Conservation (phyloP, 2,113 vertebrate genomes). For the Nycticorax nycticorax region DNA sequence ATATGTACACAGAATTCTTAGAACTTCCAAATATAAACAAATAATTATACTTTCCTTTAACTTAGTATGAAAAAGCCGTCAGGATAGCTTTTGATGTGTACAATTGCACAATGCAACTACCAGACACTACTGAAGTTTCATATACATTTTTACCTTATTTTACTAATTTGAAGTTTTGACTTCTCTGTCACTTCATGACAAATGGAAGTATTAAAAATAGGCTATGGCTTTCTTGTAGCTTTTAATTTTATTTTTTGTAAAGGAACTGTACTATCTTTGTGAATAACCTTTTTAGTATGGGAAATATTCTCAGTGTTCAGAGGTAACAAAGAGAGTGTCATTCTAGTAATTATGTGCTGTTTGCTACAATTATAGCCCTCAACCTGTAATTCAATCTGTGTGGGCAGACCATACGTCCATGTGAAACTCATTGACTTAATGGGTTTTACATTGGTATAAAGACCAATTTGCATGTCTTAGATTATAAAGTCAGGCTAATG, state of each 20-base stretch:
- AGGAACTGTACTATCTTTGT: neutral
- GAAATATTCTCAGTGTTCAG: slow-evolving; percentile 20
- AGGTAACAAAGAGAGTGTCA: slow-evolving; percentile 24
- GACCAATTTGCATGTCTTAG: slow-evolving; percentile 6
- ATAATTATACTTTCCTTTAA: slow-evolving; percentile 63
- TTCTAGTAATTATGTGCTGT: neutral
- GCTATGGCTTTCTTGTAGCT: neutral
- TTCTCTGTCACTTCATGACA: slow-evolving; percentile 43
- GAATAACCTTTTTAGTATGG: neutral
- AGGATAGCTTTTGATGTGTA: slow-evolving; percentile 57
- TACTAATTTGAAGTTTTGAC: slow-evolving; percentile 55
- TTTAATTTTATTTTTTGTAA: neutral
- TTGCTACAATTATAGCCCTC: slow-evolving; percentile 32
- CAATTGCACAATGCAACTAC: slow-evolving; percentile 49
- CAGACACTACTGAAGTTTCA: slow-evolving; percentile 36
- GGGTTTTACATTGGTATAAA: neutral
- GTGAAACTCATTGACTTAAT: slow-evolving; percentile 38
- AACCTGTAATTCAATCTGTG: slow-evolving; percentile 20
- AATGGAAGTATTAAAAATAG: slow-evolving; percentile 50
- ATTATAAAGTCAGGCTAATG: slow-evolving; percentile 18
- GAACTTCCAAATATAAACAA: slow-evolving; percentile 72
- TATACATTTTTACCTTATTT: slow-evolving; percentile 42
- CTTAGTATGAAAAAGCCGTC: slow-evolving; percentile 67
- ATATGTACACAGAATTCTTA: slow-evolving; percentile 54
- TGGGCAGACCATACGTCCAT: neutral